Percentiles rank a stretch among this genome's conserved stretches.
phyloP scores from a whole-genome alignment of 2,888 invertebrate species.

The Limnephilus auricula region DNA sequence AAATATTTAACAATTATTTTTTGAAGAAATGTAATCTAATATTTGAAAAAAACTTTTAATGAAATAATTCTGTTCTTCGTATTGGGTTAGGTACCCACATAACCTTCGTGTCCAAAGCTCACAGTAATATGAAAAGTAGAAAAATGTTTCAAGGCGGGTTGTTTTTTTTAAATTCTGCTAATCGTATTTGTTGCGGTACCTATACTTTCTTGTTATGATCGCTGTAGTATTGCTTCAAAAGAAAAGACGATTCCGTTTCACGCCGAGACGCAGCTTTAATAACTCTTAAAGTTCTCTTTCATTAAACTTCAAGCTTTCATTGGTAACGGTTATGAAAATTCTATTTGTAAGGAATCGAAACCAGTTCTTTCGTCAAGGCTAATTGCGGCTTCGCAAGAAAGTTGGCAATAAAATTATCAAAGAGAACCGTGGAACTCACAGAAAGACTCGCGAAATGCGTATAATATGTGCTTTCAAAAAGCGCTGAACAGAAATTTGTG shows the following conservation, averaged over 20 bases:
- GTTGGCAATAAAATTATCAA: conserved; percentile 55
- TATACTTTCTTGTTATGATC: neutral
- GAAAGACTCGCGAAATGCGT: neutral
- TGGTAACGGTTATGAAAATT: conserved; percentile 48
- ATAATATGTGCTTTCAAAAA: neutral
- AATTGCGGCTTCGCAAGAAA: conserved; percentile 51
- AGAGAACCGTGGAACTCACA: conserved; percentile 28
- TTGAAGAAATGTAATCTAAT: too few species aligned
- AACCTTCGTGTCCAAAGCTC: neutral
- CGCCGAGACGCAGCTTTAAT: neutral
- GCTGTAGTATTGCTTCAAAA: neutral
- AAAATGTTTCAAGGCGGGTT: too few species aligned
- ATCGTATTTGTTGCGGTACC: neutral
- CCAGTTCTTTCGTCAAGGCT: conserved; percentile 54
- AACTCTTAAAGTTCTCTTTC: neutral
- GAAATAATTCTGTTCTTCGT: too few species aligned
- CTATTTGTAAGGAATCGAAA: conserved; percentile 55
- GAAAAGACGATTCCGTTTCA: neutral
- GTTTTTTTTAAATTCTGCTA: neutral
- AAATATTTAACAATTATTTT: too few species aligned
- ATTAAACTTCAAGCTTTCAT: conserved; percentile 29
- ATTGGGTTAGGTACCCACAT: too few species aligned
- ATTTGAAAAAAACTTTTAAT: too few species aligned
- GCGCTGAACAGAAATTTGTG: neutral
- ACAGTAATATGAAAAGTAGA: too few species aligned